Evolutionary conservation across 2,888 invertebrate species (phyloP).

Genomic region (Eutolmus rufibarbis): DNA sequence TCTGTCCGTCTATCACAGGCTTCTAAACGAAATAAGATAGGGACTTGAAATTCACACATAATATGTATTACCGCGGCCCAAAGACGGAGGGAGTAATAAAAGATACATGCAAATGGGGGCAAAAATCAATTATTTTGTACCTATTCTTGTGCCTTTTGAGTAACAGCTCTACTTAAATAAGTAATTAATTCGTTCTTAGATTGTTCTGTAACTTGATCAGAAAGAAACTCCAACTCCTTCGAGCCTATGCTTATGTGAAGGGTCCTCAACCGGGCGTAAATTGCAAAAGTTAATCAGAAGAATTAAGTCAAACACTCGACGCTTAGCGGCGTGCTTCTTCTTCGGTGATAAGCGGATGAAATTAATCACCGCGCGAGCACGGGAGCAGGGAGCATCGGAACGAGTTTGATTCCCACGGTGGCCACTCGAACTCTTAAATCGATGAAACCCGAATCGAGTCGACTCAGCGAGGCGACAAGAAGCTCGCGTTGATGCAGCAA

Average conservation of each 20-base stretch:
- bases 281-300: not conserved
- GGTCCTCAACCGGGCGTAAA: not conserved
- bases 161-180: too few relatives aligned
- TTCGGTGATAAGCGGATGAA: not conserved
- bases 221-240: too few relatives aligned
- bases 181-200: too few relatives aligned
- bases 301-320: not conserved
- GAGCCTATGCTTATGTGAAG: not conserved
- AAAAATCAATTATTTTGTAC: too few relatives aligned
- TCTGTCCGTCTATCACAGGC: too few relatives aligned
- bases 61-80: too few relatives aligned
- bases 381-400: not conserved
- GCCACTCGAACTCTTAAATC: not conserved
- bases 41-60: too few relatives aligned
- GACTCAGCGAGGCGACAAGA: not conserved
- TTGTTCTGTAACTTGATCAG: too few relatives aligned
- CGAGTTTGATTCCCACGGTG: not conserved
- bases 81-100: too few relatives aligned
- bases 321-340: not conserved
- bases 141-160: too few relatives aligned
- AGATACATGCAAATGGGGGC: too few relatives aligned
- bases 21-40: too few relatives aligned
- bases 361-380: not conserved
- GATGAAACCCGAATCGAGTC: not conserved
- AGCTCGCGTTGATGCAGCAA: not conserved